A percentile compares a stretch with the other conserved stretches of the same genome.
phyloP scores from a whole-genome alignment of 2,888 invertebrate genomes.

The Tiliacea citrago region DNA sequence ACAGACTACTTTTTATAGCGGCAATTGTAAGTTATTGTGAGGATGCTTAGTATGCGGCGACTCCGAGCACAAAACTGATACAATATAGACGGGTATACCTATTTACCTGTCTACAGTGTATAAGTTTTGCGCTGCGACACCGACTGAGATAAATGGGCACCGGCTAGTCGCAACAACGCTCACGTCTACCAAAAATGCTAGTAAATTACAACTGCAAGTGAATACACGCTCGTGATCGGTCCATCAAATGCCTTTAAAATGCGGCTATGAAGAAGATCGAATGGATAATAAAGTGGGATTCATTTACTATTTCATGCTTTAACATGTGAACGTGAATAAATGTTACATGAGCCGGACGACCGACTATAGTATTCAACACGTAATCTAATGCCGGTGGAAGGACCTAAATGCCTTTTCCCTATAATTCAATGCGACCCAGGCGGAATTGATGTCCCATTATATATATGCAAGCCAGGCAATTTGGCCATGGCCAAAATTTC shows the following conservation, averaged over 20 bases:
- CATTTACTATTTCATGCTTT: conserved; percentile 76
- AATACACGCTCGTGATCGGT: conserved; percentile 70
- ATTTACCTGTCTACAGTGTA: conserved; percentile 19
- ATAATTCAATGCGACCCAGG: conserved; percentile 75
- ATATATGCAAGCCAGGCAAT: conserved; percentile 84
- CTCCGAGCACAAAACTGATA: conserved; percentile 74
- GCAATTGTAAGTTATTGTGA: conserved; percentile 80
- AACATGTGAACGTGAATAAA: conserved; percentile 67
- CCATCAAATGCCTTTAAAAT: conserved; percentile 72
- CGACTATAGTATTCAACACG: conserved; percentile 32
- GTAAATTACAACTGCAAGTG: conserved; percentile 70
- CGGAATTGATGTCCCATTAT: conserved; percentile 85
- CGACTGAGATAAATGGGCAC: conserved; percentile 75
- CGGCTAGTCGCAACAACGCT: conserved; percentile 67
- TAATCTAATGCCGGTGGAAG: conserved; percentile 53
- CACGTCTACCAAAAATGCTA: conserved; percentile 67
- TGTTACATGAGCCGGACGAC: conserved; percentile 37
- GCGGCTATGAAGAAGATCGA: conserved; percentile 70
- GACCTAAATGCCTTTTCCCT: conserved; percentile 68
- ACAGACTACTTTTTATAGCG: conserved; percentile 78
- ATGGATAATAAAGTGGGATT: conserved; percentile 74
- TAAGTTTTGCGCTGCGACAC: conserved; percentile 61
- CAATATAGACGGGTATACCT: conserved; percentile 76
- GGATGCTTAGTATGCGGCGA: conserved; percentile 81
- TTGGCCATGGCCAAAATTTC: conserved; percentile 86